Base-by-base conservation (phyloP, 2,888 invertebrate genomes). In the Nymphalis urticae region DNA sequence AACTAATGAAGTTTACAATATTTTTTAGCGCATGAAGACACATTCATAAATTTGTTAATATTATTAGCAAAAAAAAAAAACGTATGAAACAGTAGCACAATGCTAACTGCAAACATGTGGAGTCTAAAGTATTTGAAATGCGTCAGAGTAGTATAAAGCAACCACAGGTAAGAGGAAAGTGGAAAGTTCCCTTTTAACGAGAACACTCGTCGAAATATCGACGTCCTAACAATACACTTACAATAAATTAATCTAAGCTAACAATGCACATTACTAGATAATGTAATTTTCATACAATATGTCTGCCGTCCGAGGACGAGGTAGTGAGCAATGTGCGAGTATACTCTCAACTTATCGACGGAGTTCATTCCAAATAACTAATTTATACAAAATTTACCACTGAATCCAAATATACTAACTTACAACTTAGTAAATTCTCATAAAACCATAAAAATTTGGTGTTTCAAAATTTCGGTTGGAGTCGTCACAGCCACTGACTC, bases 181-280 rank as follows among this genome's bases (percentile, higher is more conserved):
- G 65, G 66, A 73, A 77, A 77, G 77, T 79, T 77, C 81, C 63
- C 62, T 79, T 78, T 77, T 81, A 78, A 83, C 80, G 77, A 82
- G 79, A 81, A 80, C 80, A 80, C 83, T 75, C 66, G 82, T 82
- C 83, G 84, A 86, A 82, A 80, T 79, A 64, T 88, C 86, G 88
- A 85, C 80, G 84, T 88, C 87, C 88, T 92, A 90, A 83, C 80
- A 77, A 85, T 87, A 85, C 79, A 88, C 90, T 92, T 91, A 91
- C 79, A 84, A 87, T 89, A 90, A 89, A 89, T 88, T 86, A 92
- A 83, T 82, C 87, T 91, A 90, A 82, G 82, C 88, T 91, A 91
- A 91, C 88, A 87, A 88, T 86, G 87, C 87, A 90, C 86, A 80
- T 88, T 82, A 87, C 87, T 86, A 86, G 80, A 79, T 79, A 87